Base-by-base conservation (phyloP, 2,113 vertebrate species). In the Catagonus wagneri region DNA sequence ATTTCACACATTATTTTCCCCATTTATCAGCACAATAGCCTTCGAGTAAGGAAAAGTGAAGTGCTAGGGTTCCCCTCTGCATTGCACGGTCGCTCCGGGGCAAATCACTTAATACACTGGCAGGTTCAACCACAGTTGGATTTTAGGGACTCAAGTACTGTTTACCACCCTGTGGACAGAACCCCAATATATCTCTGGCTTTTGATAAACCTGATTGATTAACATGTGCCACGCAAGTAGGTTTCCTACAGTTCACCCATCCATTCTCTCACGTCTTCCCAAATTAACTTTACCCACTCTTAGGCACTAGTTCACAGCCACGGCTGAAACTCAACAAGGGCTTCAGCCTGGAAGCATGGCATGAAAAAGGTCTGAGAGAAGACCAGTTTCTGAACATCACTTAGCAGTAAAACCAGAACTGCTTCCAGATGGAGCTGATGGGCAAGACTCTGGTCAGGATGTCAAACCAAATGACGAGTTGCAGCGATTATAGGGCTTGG, bases 161-260 rank as follows among this genome's bases (percentile, higher is more conserved):
- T 61, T 7, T 7, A 74, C 39, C 44, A 68, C 13, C 15, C 85
- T 80, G 15, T 39, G 11, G 60, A 58, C 1, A 60, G 52, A 92
- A 63, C 68, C 68, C 50, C 80, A 84, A n/a, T 39, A 19, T 7
- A 72, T 25, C 36, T 61, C 20, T 61, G 75, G 65, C 22, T 78
- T 90, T 88, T 65, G 39, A 71, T 60, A 84, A 90, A 61, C n/a
- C 23, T 61, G 9, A 34, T 68, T 63, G 61, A 39, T 56, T 32
- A 60, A 29, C 50, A 84, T 60, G 20, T 66, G 13, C 32, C 29
- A 91, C n/a, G 56, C 10, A 71, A 25, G 34, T 75, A 66, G 65
- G 17, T 66, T 94, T 72, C 65, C 56, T 34, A 25, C 88, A 80
- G 72, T 75, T 65, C 20, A 39, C 81, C 60, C 84, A 69, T 39